phyloP scores from a whole-genome alignment of 2,888 invertebrate genomes.

The Thysanoteuthis rhombus region DNA sequence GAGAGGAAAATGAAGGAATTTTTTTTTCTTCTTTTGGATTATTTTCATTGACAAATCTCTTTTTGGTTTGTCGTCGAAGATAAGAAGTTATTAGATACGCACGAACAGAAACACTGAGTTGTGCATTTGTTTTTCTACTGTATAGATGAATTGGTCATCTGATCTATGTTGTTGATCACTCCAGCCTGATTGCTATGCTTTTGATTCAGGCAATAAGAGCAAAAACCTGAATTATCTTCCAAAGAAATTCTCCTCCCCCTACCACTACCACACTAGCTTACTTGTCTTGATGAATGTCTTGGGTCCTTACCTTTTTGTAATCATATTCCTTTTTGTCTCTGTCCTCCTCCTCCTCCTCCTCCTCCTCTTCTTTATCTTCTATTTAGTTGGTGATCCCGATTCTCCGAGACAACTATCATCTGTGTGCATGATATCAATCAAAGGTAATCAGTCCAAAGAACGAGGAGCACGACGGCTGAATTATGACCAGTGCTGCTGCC shows the following conservation, averaged over 20 bases:
- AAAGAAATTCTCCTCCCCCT: neutral
- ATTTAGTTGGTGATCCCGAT: neutral
- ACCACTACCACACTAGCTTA: neutral
- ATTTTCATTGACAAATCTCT: neutral
- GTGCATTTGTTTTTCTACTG: neutral
- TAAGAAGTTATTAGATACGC: neutral
- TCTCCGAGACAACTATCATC: neutral
- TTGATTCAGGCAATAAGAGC: neutral
- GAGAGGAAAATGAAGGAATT: neutral
- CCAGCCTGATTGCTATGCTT: neutral
- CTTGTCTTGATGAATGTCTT: neutral
- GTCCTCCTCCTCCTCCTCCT: neutral
- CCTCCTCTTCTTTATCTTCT: neutral
- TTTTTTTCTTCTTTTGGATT: neutral
- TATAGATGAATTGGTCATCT: neutral
- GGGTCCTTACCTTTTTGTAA: neutral
- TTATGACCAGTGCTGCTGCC: neutral
- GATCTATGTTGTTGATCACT: neutral
- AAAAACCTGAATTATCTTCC: constrained; percentile 12
- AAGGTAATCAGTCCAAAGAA: constrained; percentile 12
- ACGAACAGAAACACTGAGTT: neutral
- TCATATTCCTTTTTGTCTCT: neutral
- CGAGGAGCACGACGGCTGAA: neutral
- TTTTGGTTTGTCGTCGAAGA: neutral
- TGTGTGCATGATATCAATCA: neutral